Percentiles rank a stretch among this genome's conserved stretches.
These are phyloP conservation scores for Sturnus vulgaris DNA, from an alignment of 2,113 vertebrate genomes.

Conservation along the genomic window DNA sequence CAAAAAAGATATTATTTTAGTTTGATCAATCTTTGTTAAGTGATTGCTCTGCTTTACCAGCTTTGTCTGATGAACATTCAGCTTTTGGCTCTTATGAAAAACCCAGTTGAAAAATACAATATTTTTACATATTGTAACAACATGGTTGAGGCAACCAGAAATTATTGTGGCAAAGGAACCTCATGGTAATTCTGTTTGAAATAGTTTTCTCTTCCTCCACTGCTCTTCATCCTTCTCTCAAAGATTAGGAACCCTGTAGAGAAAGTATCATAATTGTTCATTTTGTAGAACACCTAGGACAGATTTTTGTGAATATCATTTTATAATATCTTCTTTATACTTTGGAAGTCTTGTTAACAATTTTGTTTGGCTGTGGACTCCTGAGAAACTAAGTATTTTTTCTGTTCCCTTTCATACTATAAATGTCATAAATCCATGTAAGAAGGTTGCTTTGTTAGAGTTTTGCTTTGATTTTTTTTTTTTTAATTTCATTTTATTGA, in stretches of 20 bases:
- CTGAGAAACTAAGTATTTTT: neutral
- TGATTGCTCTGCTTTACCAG: neutral
- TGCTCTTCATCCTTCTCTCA: neutral
- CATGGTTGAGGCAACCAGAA: neutral
- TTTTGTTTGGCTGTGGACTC: neutral
- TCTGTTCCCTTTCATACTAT: neutral
- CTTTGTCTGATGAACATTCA: neutral
- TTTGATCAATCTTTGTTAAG: neutral
- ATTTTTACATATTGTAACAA: neutral
- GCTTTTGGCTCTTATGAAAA: neutral
- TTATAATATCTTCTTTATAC: neutral
- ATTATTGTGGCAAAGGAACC: neutral
- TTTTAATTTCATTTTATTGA: neutral
- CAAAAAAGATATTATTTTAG: neutral
- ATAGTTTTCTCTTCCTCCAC: neutral
- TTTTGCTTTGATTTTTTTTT: neutral
- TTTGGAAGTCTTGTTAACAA: neutral
- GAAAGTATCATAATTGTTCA: neutral
- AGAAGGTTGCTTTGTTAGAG: neutral
- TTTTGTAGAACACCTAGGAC: neutral
- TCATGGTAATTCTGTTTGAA: neutral
- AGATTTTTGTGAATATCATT: neutral
- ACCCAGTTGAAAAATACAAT: neutral
- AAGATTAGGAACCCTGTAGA: neutral
- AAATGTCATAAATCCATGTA: neutral